phyloP scores from a whole-genome alignment of 2,888 invertebrate genomes.

The Limulus polyphemus region DNA sequence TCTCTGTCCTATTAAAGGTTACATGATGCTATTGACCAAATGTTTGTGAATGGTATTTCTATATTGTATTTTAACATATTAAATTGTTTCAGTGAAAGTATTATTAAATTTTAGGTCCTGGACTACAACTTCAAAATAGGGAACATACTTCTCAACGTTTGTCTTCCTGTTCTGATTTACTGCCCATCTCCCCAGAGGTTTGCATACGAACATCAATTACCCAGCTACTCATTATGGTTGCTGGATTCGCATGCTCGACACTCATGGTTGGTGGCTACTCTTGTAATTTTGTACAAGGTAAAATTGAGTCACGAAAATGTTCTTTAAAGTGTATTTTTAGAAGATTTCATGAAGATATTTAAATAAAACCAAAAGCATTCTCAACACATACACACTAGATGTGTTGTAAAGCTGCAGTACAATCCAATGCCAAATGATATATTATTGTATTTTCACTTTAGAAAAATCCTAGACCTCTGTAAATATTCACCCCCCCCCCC shows the following conservation, averaged over 20 bases:
- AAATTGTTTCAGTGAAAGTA: neutral
- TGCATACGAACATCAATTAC: slow-evolving; percentile 47
- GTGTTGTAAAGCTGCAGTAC: too few relatives aligned
- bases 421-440: too few relatives aligned
- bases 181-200: slow-evolving; percentile 59
- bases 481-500: too few relatives aligned
- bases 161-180: slow-evolving; percentile 64
- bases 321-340: too few relatives aligned
- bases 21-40: too few relatives aligned
- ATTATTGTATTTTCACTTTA: too few relatives aligned
- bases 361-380: too few relatives aligned
- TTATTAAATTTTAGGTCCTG: slow-evolving; percentile 50
- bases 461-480: too few relatives aligned
- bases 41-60: too few relatives aligned
- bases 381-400: too few relatives aligned
- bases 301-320: slow-evolving; percentile 1
- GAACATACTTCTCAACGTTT: slow-evolving; percentile 69
- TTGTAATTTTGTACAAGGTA: slow-evolving; percentile 92
- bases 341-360: too few relatives aligned
- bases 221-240: slow-evolving; percentile 71
- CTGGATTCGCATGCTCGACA: slow-evolving; percentile 73
- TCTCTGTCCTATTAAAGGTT: too few relatives aligned
- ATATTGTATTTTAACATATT: neutral
- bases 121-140: slow-evolving; percentile 95
- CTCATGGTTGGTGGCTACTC: slow-evolving; percentile 83